Base-by-base conservation (phyloP, 1,140 invertebrate genomes). In the Drosophila mayri region DNA sequence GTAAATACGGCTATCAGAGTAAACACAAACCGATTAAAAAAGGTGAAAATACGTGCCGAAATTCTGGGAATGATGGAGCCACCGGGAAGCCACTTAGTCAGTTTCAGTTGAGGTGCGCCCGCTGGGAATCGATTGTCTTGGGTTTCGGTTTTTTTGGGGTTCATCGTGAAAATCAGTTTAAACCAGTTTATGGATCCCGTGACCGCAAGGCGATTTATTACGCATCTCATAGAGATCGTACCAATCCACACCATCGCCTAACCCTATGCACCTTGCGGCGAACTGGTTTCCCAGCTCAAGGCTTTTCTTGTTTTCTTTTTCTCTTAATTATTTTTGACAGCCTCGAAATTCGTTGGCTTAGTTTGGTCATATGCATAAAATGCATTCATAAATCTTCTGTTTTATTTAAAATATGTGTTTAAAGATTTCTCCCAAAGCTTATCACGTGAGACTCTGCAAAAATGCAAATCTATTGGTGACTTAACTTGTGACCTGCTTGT, bases 211-310 rank as follows among this genome's bases (percentile, higher is more conserved):
- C 63, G 47, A 70, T 55, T 67, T 50, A 60, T 49, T 72, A 60
- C 52, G 37, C 67, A 50, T 60, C 67, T 60, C 55, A 72, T 72
- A 72, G 70, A 50, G 20, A 70, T 54, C 66, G 66, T 59, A 72
- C 52, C 52, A 71, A 30, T 47, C 41, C 32, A 41, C 37, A 40
- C 37, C 25, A 71, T 47, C 41, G 50, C 32, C 50, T 46, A 71
- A 71, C 49, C 52, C 54, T 38, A 44, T 67, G 47, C 38, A 68
- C 22, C 64, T 22, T 18, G 30, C 35, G n/a, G 11, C 28, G 44
- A 60, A 72, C 70, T 60, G 70, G 70, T 73, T 72, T 72, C 18
- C 22, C 41, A 37, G 37, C 44, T 72, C 67, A 72, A 72, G 67
- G 67, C 54, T 43, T 50, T 49, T 40, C 35, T 28, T 58, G 25